Evolutionary conservation across 2,888 invertebrate species (phyloP), one percentile per base, ranked within the genome.

Genomic region (Neoascia interrupta): DNA sequence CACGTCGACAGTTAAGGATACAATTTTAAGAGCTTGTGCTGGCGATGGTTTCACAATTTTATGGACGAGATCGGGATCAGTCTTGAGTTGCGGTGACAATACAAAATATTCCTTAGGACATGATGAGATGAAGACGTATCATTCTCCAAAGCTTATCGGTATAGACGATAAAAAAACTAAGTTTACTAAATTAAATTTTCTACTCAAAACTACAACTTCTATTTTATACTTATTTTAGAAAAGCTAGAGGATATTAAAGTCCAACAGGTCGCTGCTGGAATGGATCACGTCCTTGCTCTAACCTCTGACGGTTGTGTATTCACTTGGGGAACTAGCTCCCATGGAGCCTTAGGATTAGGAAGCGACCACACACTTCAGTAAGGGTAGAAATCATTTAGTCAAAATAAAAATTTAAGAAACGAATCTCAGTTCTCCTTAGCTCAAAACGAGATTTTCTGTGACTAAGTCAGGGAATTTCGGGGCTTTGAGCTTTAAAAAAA

Each of bases 51-150:
- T 93, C 86, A 93, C 92, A 80, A 88, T 94, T 31, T 92, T 94
- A 84, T 89, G 92, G 60, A 92, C 92, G 63, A 92, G 92, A 83
- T 90, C 92, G 60, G 94, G 94, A 5, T 90, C 92, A n/a, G 88
- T 94, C 0, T 89, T 93, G 84, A 92, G 92, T 26, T 93, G 93
- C 85, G 94, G 94, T 0, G 91, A 92, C 84, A 92, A 92, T 19
- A 88, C 90, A 5, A 89, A 89, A 69, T 91, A 92, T 13, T 91
- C 92, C 75, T 88, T 94, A n/a, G 93, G 93, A 0, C 92, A 93
- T 84, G 91, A 91, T 1, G 91, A 92, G 63, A 91, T 90, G 87
- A 90, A 89, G 72, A 89, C 89, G 81, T 88, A 89, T 39, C 86
- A 90, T 26, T 84, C 89, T 82, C 94, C 94, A 2, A 91, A 91